Base-by-base conservation (phyloP, 2,113 vertebrate genomes). In the Lagopus muta region DNA sequence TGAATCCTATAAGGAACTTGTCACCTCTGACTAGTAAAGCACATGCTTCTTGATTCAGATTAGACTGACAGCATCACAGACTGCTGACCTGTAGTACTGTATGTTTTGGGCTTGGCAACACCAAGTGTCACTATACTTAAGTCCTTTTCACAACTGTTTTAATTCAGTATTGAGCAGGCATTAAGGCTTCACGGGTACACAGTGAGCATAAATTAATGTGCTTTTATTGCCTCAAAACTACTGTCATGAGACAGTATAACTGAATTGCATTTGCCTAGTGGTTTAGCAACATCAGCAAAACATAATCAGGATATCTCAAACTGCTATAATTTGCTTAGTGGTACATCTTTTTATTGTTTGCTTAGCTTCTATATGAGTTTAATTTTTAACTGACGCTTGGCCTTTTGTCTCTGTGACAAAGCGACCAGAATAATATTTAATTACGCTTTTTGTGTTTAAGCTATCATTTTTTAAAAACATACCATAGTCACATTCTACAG, bases 341-440 rank as follows among this genome's bases (percentile, higher is more conserved):
- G 64, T 90, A 48, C 48, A 90, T 81, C 73, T 52, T 16, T 54
- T 70, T 89, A 60, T 75, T 84, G 52, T 86, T 95, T 90, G 43
- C 30, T 78, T 77, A 84, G 65, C 86, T 96, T 89, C 81, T 52
- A 5, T 60, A 52, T 19, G 36, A 94, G 81, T 84, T 93, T 72
- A 86, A 82, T 88, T 88, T 96, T 58, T 45, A 90, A 79, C n/a
- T 86, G 80, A 72, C 70, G 66, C 86, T 92, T 90, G 52, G 20
- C 80, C 73, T 96, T 95, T 88, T 75, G 66, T 83, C 34, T 81
- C 80, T 57, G 55, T 83, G 73, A 70, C 32, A 93, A 84, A 90
- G 40, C 11, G 60, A 71, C 25, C 11, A 36, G 65, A 48, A 82
- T 67, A 78, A 69, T 88, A 94, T 90, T 92, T 92, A 93, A 96